Conservation (phyloP, 2,888 invertebrate genomes). For the Romanomermis culicivorax region DNA sequence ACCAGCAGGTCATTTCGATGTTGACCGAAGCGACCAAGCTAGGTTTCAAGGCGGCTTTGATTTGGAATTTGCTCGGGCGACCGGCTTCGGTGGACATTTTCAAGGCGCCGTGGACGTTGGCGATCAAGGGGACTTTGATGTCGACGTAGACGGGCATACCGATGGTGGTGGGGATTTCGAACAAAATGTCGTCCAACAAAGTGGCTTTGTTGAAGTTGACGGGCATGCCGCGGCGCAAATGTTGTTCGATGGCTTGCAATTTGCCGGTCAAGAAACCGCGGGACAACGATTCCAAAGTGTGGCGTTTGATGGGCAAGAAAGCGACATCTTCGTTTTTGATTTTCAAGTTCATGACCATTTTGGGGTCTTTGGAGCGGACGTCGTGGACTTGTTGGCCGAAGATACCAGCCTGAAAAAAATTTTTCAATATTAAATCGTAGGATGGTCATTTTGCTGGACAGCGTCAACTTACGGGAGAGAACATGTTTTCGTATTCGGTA, state of each 20-base stretch:
- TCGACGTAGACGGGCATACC: conserved; percentile 16
- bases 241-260: conserved; percentile 6
- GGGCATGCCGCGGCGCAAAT: conserved; percentile 11
- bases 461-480: conserved; percentile 1
- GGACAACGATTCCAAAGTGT: conserved; percentile 7
- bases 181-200: conserved; percentile 10
- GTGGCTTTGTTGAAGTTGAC: conserved; percentile 9
- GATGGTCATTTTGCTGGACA: too few species aligned
- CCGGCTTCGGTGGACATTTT: background rate
- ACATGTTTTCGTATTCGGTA: conserved; percentile 3
- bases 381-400: conserved; percentile 13
- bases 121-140: conserved; percentile 11
- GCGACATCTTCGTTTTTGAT: conserved; percentile 20
- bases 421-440: too few species aligned
- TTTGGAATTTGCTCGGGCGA: conserved; percentile 11
- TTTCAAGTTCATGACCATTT: conserved; percentile 15
- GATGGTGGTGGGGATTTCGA: conserved; percentile 17
- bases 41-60: conserved; percentile 6
- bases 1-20: conserved; percentile 12
- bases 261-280: background rate
- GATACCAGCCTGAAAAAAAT: conserved; percentile 14
- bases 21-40: conserved; percentile 10
- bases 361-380: conserved; percentile 14
- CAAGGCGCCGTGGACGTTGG: conserved; percentile 9
- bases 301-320: conserved; percentile 18